Conservation (phyloP, 1,140 invertebrate genomes). For the Rhizoglyphus robini region DNA sequence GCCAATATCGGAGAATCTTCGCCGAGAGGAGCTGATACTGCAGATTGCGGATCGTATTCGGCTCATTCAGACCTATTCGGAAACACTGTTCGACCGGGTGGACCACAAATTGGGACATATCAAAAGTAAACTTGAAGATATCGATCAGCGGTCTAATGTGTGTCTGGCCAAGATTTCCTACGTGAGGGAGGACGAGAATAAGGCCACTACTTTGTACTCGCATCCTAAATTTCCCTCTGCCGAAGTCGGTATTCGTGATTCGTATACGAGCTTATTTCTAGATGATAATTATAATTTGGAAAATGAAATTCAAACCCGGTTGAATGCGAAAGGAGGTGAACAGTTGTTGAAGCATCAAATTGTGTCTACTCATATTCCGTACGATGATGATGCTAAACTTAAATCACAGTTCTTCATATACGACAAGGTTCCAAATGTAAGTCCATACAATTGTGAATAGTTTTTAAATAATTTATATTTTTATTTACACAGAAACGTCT, state of each 20-base stretch:
- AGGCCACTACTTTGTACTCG: background rate
- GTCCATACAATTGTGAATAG: too few relatives aligned
- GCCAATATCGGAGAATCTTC: slow-evolving; percentile 6
- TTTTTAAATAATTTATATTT: background rate
- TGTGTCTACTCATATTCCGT: slow-evolving; percentile 7
- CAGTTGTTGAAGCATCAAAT: background rate
- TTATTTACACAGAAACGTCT: background rate
- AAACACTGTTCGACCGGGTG: background rate
- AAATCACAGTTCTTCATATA: slow-evolving; percentile 14
- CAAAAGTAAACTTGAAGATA: background rate
- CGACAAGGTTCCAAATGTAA: slow-evolving; percentile 5
- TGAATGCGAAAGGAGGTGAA: background rate
- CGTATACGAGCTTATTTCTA: background rate
- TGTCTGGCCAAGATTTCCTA: background rate
- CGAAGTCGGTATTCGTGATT: background rate
- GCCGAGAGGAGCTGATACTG: slow-evolving; percentile 2
- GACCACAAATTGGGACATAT: background rate
- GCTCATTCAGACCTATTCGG: background rate
- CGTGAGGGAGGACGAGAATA: background rate
- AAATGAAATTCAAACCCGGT: background rate
- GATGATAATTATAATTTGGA: background rate
- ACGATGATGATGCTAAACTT: slow-evolving; percentile 14
- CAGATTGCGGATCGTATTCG: background rate
- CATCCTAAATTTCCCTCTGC: background rate
- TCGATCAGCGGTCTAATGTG: background rate